Base-by-base conservation (phyloP, 2,888 invertebrate genomes). In the Smittia sp. region DNA sequence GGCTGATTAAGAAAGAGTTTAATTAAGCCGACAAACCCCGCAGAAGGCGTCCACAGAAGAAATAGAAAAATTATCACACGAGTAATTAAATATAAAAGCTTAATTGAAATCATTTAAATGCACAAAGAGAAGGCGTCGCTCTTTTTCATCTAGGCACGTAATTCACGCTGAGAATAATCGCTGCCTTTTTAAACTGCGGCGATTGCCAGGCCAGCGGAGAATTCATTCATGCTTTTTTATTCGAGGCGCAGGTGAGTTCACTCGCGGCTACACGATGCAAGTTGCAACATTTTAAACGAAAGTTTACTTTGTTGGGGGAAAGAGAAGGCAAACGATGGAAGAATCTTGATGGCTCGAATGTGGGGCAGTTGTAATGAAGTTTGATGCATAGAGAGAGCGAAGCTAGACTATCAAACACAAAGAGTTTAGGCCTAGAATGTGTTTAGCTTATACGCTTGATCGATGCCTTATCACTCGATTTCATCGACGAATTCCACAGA, bases 311-410 rank as follows among this genome's bases (percentile, higher is more conserved):
- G 11, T 46, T 46, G 2, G 6, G 9, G 24, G 25, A 24, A 46
- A 41, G 62, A 13, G 24, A 22, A 52, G 22, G 24, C 68, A 68
- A 20, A 27, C 3, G 3, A 11, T 20, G 46, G 22, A 39, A 25
- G 46, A 46, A 52, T 68, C 68, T 38, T 39, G 68, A 46, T 68
- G 68, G 41, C 41, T 46, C 52, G 39, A 68, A 46, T 46, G 46
- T 46, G 46, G 46, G 46, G 46, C 46, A 46, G 15, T 46, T 11
- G 46, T 46, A 46, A 15, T 3, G 46, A 13, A 46, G n/a, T 11
- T n/a, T n/a, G 32, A 32, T 6, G 32, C 32, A 32, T 32, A 32
- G 46, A n/a, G 3, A 3, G n/a, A 46, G 15, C 46, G 6, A n/a
- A 11, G 46, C 6, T n/a, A 46, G 15, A 46, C 46, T n/a, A 3